phyloP scores from a whole-genome alignment of 2,888 invertebrate genomes.

The Dendrolimus houi region DNA sequence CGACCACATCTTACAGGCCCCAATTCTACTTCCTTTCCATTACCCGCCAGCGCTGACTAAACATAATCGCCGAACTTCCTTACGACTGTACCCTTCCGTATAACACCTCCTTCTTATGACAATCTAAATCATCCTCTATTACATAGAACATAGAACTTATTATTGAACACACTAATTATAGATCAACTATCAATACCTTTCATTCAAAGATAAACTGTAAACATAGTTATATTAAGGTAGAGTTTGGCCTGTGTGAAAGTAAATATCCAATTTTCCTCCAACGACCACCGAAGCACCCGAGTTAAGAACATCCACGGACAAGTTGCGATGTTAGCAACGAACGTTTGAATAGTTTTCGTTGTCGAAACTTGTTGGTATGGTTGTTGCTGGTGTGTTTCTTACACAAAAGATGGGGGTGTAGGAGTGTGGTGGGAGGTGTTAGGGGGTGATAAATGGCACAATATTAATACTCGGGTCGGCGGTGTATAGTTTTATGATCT shows the following conservation, averaged over 20 bases:
- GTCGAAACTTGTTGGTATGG: conserved; percentile 65
- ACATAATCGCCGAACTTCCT: conserved; percentile 76
- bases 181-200: conserved; percentile 28
- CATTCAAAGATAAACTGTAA: conserved; percentile 30
- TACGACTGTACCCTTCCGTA: conserved; percentile 74
- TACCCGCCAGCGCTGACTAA: conserved; percentile 70
- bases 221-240: too few relatives aligned
- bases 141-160: conserved; percentile 24
- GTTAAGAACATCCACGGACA: conserved; percentile 69
- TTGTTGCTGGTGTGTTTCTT: conserved; percentile 67
- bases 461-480: conserved; percentile 66
- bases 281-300: conserved; percentile 67
- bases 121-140: conserved; percentile 40
- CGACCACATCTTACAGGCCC: conserved; percentile 75
- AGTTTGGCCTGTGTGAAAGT: too few relatives aligned
- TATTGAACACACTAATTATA: conserved; percentile 15
- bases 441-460: conserved; percentile 68
- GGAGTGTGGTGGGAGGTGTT: conserved; percentile 21
- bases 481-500: conserved; percentile 74
- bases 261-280: conserved; percentile 68
- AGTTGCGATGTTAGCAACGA: conserved; percentile 67
- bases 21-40: conserved; percentile 76
- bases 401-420: conserved; percentile 61
- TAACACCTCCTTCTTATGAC: conserved; percentile 38
- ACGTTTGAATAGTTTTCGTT: conserved; percentile 66